phyloP scores from a whole-genome alignment of 2,888 invertebrate genomes.

The Limnephilus auricula region DNA sequence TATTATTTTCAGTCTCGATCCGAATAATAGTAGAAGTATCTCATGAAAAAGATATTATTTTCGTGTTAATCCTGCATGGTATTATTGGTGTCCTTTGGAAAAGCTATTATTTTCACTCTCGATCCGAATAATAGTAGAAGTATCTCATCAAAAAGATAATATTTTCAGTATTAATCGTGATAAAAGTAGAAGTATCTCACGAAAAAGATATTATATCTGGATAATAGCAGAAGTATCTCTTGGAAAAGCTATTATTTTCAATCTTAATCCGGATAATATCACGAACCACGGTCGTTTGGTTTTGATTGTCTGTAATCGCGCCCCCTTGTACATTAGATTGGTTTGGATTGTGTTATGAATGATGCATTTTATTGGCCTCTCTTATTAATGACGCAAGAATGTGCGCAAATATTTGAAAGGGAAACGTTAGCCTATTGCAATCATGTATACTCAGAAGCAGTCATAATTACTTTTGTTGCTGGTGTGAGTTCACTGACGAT shows the following conservation, averaged over 20 bases:
- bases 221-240: too few relatives aligned
- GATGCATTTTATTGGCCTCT: not conserved
- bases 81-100: too few relatives aligned
- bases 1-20: not conserved
- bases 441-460: not conserved
- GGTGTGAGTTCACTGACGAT: not conserved
- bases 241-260: too few relatives aligned
- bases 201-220: too few relatives aligned
- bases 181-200: too few relatives aligned
- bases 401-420: conserved; percentile 2
- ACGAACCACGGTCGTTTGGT: not conserved
- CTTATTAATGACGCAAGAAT: conserved; percentile 2
- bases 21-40: not conserved
- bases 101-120: not conserved
- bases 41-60: too few relatives aligned
- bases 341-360: not conserved
- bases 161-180: too few relatives aligned
- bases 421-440: not conserved
- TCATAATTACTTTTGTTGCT: not conserved
- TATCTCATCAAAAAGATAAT: too few relatives aligned
- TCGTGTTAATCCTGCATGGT: too few relatives aligned
- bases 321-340: not conserved
- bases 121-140: not conserved
- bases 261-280: not conserved
- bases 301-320: not conserved